These are phyloP conservation scores for Toxotes chatareus DNA, from an alignment of 2,113 vertebrate genomes.

Conservation along the genomic window DNA sequence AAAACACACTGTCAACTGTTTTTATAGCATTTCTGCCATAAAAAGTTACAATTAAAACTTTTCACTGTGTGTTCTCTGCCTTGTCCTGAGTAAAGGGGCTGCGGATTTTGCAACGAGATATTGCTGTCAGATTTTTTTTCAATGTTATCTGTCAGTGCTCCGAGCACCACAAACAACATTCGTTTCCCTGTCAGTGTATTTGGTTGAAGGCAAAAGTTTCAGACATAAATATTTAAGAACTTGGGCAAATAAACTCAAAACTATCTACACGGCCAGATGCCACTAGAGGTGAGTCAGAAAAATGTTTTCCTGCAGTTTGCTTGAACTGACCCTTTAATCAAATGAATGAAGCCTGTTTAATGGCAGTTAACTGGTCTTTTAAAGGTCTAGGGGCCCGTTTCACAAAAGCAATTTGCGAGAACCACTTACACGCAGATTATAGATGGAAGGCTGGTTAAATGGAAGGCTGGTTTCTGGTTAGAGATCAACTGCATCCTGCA, in stretches of 20 bases:
- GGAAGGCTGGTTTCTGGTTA: background rate
- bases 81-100: background rate
- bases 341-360: background rate
- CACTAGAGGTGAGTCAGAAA: background rate
- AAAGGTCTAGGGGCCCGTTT: background rate
- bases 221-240: background rate
- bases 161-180: background rate
- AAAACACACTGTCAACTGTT: background rate
- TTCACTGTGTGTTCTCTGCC: background rate
- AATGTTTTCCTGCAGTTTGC: too few species aligned
- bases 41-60: background rate
- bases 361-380: background rate
- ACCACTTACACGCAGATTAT: background rate
- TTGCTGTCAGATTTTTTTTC: background rate
- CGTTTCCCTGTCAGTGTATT: background rate
- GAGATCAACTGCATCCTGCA: background rate
- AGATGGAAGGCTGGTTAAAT: background rate
- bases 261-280: background rate
- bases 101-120: background rate
- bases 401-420: background rate
- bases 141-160: background rate
- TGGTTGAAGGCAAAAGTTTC: background rate
- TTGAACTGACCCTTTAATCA: too few species aligned
- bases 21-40: background rate
- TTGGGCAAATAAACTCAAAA: background rate